These are phyloP conservation scores for Dascyllus trimaculatus DNA, from an alignment of 2,113 vertebrate species.

Conservation along the genomic window DNA sequence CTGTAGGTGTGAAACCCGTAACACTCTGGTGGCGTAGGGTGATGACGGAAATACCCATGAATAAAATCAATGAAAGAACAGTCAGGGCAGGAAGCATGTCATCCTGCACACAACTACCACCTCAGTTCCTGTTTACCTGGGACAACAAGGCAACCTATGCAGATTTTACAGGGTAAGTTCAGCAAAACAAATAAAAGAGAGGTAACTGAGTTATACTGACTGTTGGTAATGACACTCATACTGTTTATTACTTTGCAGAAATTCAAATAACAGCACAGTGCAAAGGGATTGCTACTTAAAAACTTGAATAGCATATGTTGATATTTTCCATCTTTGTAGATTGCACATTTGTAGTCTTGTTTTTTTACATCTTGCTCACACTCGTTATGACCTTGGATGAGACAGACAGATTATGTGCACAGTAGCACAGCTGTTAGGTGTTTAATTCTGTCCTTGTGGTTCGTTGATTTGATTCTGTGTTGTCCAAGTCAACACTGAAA, in stretches of 20 bases:
- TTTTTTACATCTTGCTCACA: conserved; percentile 49
- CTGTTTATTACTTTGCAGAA: too few species aligned
- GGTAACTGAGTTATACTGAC: not conserved
- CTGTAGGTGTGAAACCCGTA: conserved; percentile 23
- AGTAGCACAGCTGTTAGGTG: conserved; percentile 65
- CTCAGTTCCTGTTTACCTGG: not conserved
- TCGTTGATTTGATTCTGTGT: conserved; percentile 56
- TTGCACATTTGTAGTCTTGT: conserved; percentile 27
- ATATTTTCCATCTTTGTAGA: not conserved
- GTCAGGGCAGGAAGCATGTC: not conserved
- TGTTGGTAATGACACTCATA: too few species aligned
- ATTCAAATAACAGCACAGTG: not conserved
- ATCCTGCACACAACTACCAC: not conserved
- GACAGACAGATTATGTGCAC: conserved; percentile 63
- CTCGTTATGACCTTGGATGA: conserved; percentile 68
- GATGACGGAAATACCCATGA: conserved; percentile 19
- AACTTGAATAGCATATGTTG: not conserved
- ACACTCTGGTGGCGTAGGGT: not conserved
- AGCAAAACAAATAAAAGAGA: not conserved
- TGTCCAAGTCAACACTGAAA: conserved; percentile 31
- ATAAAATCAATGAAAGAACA: conserved; percentile 33
- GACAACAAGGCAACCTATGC: not conserved
- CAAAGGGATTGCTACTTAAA: not conserved
- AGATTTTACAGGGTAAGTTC: not conserved
- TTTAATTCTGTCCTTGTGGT: conserved; percentile 68